These are phyloP conservation scores for Matsumyia berberina DNA, from an alignment of 2,888 invertebrate genomes.

Conservation along the genomic window DNA sequence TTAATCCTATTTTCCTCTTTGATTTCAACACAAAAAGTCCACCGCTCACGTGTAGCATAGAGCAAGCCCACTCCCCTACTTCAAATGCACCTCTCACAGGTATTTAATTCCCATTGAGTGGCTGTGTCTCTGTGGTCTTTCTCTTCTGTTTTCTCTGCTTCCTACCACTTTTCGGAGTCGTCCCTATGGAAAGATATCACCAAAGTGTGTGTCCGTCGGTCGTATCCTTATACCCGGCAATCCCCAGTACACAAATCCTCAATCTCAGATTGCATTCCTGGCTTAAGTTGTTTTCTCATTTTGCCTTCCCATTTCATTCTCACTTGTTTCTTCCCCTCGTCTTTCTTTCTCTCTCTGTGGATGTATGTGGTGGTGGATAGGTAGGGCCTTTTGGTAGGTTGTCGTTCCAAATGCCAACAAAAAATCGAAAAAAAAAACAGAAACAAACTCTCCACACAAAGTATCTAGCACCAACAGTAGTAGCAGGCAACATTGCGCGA, in stretches of 20 bases:
- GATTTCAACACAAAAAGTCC: constrained; percentile 55
- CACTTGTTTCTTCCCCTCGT: neutral
- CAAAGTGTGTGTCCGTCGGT: constrained; percentile 54
- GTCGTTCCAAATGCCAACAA: constrained; percentile 66
- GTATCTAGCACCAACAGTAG: constrained; percentile 39
- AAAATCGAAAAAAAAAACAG: constrained; percentile 38
- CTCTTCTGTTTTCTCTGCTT: constrained; percentile 27
- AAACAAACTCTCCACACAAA: constrained; percentile 59
- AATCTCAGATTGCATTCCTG: constrained; percentile 73
- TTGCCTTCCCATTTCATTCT: constrained; percentile 5
- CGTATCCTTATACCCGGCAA: constrained; percentile 48
- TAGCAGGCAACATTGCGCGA: constrained; percentile 55
- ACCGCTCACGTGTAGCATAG: constrained; percentile 59
- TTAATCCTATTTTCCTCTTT: constrained; percentile 62
- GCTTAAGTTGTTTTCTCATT: constrained; percentile 57
- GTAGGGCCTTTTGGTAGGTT: constrained; percentile 65
- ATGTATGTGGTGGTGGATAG: constrained; percentile 39
- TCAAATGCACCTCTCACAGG: constrained; percentile 60
- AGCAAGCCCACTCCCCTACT: constrained; percentile 2
- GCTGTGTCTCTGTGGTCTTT: constrained; percentile 27
- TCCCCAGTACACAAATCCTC: constrained; percentile 65
- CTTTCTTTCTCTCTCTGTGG: constrained; percentile 8
- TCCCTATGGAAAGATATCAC: constrained; percentile 43
- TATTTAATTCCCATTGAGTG: constrained; percentile 58
- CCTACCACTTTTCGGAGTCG: constrained; percentile 27